Percentiles rank a stretch among this genome's conserved stretches.
These are phyloP conservation scores for Eupithecia vulgata DNA, from an alignment of 2,888 invertebrate genomes.

Conservation along the genomic window DNA sequence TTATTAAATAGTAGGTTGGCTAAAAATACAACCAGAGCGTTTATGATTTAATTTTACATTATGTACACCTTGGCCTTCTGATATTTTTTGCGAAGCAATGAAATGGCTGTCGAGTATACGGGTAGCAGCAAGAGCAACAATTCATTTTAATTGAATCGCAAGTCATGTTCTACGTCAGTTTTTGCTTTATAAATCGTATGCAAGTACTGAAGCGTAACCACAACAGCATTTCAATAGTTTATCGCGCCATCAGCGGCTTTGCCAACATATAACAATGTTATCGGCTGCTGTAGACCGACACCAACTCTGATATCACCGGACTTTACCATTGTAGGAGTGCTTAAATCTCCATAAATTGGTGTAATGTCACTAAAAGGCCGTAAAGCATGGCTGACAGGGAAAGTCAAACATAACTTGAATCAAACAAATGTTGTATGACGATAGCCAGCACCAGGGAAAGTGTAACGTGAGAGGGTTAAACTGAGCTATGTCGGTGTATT, in stretches of 20 bases:
- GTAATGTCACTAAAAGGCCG: neutral
- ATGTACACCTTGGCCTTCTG: constrained; percentile 2
- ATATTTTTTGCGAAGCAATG: constrained; percentile 3
- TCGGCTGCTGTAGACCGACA: constrained; percentile 53
- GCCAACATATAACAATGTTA: constrained; percentile 59
- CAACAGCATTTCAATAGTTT: constrained; percentile 53
- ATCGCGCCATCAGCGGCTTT: constrained; percentile 58
- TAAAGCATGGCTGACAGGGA: constrained; percentile 40
- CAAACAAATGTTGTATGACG: constrained; percentile 33
- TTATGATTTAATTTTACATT: constrained; percentile 1
- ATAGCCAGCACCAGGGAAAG: constrained; percentile 48
- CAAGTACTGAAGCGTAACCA: constrained; percentile 46
- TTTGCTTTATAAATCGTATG: constrained; percentile 40
- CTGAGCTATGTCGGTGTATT: constrained; percentile 49
- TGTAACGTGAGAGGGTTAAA: constrained; percentile 51
- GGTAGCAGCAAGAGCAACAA: constrained; percentile 4
- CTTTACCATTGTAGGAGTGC: constrained; percentile 22
- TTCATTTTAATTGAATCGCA: constrained; percentile 20
- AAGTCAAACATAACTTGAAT: constrained; percentile 45
- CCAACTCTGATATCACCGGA: constrained; percentile 37
- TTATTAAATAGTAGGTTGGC: neutral
- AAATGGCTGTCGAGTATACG: neutral
- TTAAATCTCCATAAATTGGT: constrained; percentile 29
- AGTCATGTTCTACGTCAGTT: constrained; percentile 28
- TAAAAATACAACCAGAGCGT: neutral